Conservation (phyloP, 2,888 invertebrate genomes). For the Cyaniris semiargus region DNA sequence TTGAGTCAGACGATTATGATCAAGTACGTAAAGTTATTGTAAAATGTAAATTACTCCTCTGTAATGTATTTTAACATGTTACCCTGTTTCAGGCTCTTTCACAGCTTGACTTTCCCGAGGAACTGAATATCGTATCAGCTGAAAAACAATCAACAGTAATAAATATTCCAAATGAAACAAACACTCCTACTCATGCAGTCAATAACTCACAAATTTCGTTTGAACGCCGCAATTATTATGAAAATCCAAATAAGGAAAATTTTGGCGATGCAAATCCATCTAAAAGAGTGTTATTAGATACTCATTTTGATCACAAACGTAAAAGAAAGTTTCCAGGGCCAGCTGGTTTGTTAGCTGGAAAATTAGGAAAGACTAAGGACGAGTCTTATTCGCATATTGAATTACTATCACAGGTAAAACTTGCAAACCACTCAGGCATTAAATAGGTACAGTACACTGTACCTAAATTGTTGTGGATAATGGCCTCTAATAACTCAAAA, state of each 20-base stretch:
- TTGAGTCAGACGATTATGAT: constrained; percentile 74
- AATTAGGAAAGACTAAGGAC: constrained; percentile 58
- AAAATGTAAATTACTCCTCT: background rate
- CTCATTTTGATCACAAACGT: constrained; percentile 64
- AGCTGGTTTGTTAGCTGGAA: constrained; percentile 66
- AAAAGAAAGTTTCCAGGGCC: constrained; percentile 76
- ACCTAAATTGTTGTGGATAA: too few species aligned
- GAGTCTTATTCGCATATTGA: constrained; percentile 64
- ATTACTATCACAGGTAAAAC: constrained; percentile 67
- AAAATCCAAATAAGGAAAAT: constrained; percentile 8
- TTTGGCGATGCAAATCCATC: constrained; percentile 55
- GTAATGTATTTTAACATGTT: background rate
- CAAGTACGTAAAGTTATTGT: constrained; percentile 51
- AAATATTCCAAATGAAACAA: constrained; percentile 15
- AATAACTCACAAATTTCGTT: background rate
- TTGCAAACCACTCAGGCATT: background rate
- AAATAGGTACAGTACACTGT: too few species aligned
- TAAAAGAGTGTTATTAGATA: constrained; percentile 68
- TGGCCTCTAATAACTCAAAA: too few species aligned
- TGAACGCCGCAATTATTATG: background rate
- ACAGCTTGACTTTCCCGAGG: constrained; percentile 66
- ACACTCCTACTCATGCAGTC: background rate
- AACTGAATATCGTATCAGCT: constrained; percentile 22
- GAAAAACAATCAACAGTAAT: background rate
- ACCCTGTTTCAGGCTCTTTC: constrained; percentile 61